These are phyloP conservation scores for Montipora capitata DNA, from an alignment of 92 coral and sea anemone species.

Conservation along the genomic window DNA sequence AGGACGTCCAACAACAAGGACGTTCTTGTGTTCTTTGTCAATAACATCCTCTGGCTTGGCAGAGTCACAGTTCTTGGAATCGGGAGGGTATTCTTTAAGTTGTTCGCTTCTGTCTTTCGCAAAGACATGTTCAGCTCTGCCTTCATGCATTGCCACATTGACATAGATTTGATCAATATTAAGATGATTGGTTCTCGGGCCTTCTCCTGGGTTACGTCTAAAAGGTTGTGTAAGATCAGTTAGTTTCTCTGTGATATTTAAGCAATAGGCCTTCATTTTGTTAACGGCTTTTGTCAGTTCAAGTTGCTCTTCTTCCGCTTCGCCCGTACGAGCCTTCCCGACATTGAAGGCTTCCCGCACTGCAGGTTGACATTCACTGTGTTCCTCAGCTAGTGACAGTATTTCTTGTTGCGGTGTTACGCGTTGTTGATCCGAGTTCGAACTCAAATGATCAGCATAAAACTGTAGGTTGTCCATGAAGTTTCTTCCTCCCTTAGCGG, in stretches of 20 bases:
- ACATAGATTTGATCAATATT: background rate
- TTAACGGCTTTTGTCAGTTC: background rate
- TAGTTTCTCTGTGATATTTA: background rate
- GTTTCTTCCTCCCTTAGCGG: background rate
- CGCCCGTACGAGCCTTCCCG: no score
- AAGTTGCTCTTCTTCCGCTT: background rate
- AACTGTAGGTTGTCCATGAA: background rate
- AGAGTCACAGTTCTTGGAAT: background rate
- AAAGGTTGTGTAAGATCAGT: background rate
- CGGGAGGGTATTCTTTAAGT: background rate
- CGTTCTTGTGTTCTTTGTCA: no score
- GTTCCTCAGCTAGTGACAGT: accelerated
- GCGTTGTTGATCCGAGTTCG: background rate
- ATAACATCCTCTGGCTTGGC: background rate
- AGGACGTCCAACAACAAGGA: no score
- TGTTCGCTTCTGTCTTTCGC: background rate
- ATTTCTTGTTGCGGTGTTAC: no score
- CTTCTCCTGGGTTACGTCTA: background rate
- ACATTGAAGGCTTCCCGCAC: no score
- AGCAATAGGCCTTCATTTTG: background rate
- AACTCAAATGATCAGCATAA: background rate
- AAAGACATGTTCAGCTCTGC: background rate
- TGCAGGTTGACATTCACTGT: no score
- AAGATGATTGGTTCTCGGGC: background rate
- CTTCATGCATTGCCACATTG: background rate